phyloP scores from a whole-genome alignment of 1,140 invertebrate genomes.

The Periplaneta americana region DNA sequence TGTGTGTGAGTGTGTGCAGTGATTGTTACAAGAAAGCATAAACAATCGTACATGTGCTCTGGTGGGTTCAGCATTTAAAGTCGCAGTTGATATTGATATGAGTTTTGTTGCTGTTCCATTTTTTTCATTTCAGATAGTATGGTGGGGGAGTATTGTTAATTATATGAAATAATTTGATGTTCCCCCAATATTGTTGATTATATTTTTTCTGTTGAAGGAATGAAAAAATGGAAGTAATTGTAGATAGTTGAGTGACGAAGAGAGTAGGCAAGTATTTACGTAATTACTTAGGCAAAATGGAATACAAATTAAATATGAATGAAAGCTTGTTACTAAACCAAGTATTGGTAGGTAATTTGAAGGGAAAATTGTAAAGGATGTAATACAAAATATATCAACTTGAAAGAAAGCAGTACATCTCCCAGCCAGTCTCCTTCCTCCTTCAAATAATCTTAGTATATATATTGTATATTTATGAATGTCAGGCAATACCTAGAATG shows the following conservation, averaged over 20 bases:
- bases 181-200: not conserved
- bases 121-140: not conserved
- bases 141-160: not conserved
- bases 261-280: not conserved
- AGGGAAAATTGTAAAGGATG: not conserved
- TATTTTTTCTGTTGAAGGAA: not conserved
- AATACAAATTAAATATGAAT: not conserved
- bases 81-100: not conserved
- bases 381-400: not conserved
- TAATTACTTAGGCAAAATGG: not conserved
- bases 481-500: not conserved
- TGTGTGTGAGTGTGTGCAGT: not conserved
- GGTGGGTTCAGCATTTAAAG: not conserved
- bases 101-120: not conserved
- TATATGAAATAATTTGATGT: not conserved
- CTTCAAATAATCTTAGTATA: too few relatives aligned
- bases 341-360: not conserved
- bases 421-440: too few relatives aligned
- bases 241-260: not conserved
- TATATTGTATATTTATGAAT: not conserved
- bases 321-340: not conserved
- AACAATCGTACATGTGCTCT: not conserved
- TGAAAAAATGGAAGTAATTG: not conserved
- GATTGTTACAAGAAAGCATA: not conserved
- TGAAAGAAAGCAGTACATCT: not conserved